Base-by-base conservation (phyloP, 1,140 invertebrate genomes). In the Ceratina calcarata region DNA sequence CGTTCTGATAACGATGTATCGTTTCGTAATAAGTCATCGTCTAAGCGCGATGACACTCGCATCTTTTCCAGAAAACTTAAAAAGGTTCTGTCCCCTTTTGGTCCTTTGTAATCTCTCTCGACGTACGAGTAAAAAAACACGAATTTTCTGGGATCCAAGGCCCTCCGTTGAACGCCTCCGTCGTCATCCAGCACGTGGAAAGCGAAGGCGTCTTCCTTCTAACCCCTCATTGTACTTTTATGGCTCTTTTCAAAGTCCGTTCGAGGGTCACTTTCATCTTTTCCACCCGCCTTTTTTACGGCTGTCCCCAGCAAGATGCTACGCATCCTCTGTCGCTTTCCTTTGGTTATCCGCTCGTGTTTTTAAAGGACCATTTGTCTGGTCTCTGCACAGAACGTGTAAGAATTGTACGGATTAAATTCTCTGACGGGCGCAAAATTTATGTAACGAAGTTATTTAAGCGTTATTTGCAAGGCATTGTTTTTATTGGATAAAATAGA, bases 211-310 rank as follows among this genome's bases (percentile, higher is more conserved):
- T 45, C 73, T 64, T 65, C 74, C 75, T 72, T 62, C 66, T 69
- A 62, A 77, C 55, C 80, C 75, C 75, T 87, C 72, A 86, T 86
- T 87, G 85, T 87, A 79, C 72, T 84, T 87, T 87, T 87, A 84
- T 79, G 68, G 82, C 18, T 81, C 72, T 75, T 87, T 86, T 87
- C 75, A 74, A 82, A 79, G 68, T 86, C 82, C 70, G 62, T 79
- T 75, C 67, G 71, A 67, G 64, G 74, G 66, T 78, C 76, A 79
- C 82, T 86, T 86, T 86, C 67, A 76, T 78, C 81, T 85, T 61
- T 69, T 78, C 60, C 45, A 24, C 49, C 53, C 53, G 61, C 66
- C 65, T 65, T 80, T 67, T 81, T 79, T 58, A 67, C 78, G 81
- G 60, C 73, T 77, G 51, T 37, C 58, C 77, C 58, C 64, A 73